These are phyloP conservation scores for Leucoraja erinaceus DNA, from an alignment of 2,113 vertebrate genomes.

Conservation along the genomic window DNA sequence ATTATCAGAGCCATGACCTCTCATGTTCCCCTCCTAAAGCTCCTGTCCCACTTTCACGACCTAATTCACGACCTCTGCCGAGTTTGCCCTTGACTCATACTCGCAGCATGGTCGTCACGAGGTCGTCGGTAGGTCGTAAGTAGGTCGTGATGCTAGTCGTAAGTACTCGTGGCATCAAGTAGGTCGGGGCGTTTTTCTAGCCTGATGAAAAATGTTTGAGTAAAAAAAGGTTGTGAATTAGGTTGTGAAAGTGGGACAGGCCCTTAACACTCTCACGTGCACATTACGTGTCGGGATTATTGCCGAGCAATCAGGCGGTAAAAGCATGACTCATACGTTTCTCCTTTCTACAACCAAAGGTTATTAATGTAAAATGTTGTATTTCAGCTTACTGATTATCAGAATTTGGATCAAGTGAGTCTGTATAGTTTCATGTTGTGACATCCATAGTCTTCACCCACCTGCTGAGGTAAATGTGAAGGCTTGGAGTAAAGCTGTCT, in stretches of 20 bases:
- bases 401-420: neutral
- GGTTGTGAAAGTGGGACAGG: no score
- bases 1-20: no score
- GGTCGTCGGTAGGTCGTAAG: no score
- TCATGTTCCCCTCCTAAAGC: neutral
- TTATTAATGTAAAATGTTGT: neutral
- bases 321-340: neutral
- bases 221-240: no score
- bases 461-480: neutral
- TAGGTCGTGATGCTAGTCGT: no score
- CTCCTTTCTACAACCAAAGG: neutral
- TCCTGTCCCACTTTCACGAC: no score
- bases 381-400: neutral
- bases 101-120: no score
- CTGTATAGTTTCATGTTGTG: neutral
- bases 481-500: neutral
- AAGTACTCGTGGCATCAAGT: no score
- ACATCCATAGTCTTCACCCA: neutral
- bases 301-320: neutral
- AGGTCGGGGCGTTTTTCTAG: no score
- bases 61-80: no score
- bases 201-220: no score
- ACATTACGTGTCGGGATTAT: neutral
- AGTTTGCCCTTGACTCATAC: no score
- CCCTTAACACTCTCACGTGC: neutral